Evolutionary conservation across 1,140 invertebrate species (phyloP), one percentile per base, ranked within the genome.

Genomic region (Phymastichus coffea): DNA sequence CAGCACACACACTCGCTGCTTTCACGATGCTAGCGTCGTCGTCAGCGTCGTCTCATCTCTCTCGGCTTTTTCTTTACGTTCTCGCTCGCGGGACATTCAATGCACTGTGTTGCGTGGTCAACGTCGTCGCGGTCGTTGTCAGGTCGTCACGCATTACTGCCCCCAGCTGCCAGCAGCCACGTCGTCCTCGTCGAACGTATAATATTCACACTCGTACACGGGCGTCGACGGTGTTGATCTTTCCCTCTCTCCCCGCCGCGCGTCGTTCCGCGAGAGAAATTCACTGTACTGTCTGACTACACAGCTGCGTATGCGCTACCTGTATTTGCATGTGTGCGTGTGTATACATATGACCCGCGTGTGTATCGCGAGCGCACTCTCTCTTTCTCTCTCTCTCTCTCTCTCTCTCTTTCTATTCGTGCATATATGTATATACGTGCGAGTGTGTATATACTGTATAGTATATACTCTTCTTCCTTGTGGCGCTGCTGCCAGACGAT

Each of bases 181-280:
- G 14, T 40, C 49, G 37, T 15, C 19, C 12, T 9, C 19, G 22
- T 51, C 15, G 30, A 28, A 33, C 30, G 23, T 51, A 26, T 22
- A 37, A n/a, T n/a, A 20, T 19, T n/a, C 49, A 40, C 19, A 2
- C 22, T 20, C 7, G 19, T 19, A 15, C 20, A 37, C 49, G 51
- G 38, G 51, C 52, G 52, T 55, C 52, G 28, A 55, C 41, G 28
- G 17, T 55, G 52, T 44, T 44, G 52, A 41, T 54, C 40, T 43
- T 20, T 54, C 38, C 17, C 38, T 41, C 25, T 49, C 30, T 28
- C 44, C 30, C 33, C 6, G 7, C 25, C 41, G 22, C 7, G 8
- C 22, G 7, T 10, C 6, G n/a, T n/a, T n/a, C n/a, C n/a, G n/a
- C n/a, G n/a, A n/a, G n/a, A n/a, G n/a, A n/a, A n/a, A n/a, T n/a